These are phyloP conservation scores for Caenorhabditis virilis DNA, from an alignment of 2,888 invertebrate genomes.

Conservation along the genomic window DNA sequence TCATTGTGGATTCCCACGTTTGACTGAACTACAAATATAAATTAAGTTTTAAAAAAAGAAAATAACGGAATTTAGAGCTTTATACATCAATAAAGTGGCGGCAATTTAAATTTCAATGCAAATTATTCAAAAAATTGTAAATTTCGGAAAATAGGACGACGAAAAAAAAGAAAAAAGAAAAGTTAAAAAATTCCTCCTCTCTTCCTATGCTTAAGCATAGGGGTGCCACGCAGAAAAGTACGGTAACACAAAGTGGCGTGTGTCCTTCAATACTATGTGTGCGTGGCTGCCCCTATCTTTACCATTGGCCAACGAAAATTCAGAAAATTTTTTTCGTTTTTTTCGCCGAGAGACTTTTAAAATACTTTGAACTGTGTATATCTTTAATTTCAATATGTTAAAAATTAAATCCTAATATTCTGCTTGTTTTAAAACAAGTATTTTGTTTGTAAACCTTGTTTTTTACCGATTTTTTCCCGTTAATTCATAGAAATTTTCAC, in stretches of 20 bases:
- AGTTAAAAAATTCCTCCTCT: slow-evolving; percentile 11
- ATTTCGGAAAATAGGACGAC: background rate
- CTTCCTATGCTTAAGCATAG: slow-evolving; percentile 21
- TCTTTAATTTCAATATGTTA: background rate
- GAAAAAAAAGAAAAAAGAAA: slow-evolving; percentile 7
- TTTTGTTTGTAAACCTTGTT: background rate
- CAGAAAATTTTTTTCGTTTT: slow-evolving; percentile 5
- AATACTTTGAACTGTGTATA: background rate
- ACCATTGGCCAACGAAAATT: background rate
- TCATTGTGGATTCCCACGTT: slow-evolving; percentile 70
- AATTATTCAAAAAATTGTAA: slow-evolving; percentile 10
- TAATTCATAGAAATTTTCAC: background rate
- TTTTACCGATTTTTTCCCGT: background rate
- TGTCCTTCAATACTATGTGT: slow-evolving; percentile 12
- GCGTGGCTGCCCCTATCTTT: slow-evolving; percentile 39
- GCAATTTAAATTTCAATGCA: no score
- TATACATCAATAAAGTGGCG: background rate
- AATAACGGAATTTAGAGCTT: background rate
- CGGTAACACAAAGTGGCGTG: slow-evolving; percentile 35
- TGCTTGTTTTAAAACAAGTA: background rate
- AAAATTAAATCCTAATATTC: background rate
- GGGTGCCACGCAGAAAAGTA: slow-evolving; percentile 34
- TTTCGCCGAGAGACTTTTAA: slow-evolving; percentile 4
- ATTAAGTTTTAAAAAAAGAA: background rate
- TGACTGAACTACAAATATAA: slow-evolving; percentile 24